These are phyloP conservation scores for Rafetus swinhoei DNA, from an alignment of 2,113 vertebrate genomes.

Conservation along the genomic window DNA sequence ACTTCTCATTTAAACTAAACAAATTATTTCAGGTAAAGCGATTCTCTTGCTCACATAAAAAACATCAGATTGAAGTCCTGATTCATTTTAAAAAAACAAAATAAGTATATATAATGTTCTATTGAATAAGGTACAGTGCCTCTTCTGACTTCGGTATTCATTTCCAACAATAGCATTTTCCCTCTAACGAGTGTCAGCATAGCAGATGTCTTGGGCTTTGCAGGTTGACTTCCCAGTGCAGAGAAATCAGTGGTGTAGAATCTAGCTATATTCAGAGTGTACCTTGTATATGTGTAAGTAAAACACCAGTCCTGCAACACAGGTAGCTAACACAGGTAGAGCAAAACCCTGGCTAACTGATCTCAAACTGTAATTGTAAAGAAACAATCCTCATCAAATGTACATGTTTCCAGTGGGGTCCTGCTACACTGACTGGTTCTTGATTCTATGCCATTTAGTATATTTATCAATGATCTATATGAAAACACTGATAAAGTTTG, in stretches of 20 bases:
- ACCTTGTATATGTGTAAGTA: not conserved
- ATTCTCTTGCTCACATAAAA: not conserved
- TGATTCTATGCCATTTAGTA: not conserved
- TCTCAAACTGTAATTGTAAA: not conserved
- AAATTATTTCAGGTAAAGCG: not conserved
- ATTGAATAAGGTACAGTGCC: not conserved
- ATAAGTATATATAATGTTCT: not conserved
- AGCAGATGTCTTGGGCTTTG: not conserved
- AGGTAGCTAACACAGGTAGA: not conserved
- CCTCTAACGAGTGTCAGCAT: not conserved
- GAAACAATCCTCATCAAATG: not conserved
- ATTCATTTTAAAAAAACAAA: not conserved
- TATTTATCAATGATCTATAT: not conserved
- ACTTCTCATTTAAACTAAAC: conserved; percentile 14
- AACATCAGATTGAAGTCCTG: not conserved
- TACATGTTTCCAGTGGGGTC: not conserved
- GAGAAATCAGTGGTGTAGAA: not conserved
- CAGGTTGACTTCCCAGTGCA: not conserved
- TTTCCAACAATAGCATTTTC: not conserved
- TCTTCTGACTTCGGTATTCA: not conserved
- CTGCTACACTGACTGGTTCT: not conserved
- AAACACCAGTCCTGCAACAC: not conserved
- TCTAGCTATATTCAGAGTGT: not conserved
- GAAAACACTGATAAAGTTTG: not conserved
- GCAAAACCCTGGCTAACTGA: not conserved